Conservation (phyloP, 2,113 vertebrate species). For the Phyllopteryx taeniolatus region DNA sequence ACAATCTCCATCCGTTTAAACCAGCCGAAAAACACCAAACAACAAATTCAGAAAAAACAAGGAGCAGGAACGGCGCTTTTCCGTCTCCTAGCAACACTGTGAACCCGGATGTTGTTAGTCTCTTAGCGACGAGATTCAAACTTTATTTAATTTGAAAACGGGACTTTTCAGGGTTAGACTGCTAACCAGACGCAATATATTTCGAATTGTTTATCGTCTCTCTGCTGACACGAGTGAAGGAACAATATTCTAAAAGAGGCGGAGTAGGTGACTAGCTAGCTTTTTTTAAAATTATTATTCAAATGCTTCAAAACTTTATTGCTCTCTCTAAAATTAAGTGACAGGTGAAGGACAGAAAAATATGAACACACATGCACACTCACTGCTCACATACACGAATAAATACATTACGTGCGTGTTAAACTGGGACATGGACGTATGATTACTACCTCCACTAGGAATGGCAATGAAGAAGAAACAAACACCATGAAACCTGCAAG, state of each 20-base stretch:
- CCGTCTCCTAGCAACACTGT: not conserved
- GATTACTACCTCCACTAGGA: too few species aligned
- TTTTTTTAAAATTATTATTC: not conserved
- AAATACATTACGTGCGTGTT: not conserved
- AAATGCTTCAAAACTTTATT: not conserved
- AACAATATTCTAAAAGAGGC: not conserved
- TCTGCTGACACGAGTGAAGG: not conserved
- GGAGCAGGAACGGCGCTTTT: not conserved
- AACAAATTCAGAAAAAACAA: not conserved
- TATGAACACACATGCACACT: not conserved
- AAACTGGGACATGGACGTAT: not conserved
- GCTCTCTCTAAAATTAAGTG: not conserved
- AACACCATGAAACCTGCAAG: too few species aligned
- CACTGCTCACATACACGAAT: not conserved
- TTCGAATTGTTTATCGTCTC: not conserved
- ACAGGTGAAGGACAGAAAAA: not conserved
- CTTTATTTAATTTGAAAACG: not conserved
- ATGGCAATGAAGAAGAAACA: too few species aligned
- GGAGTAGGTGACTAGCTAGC: not conserved
- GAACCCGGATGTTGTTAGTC: not conserved
- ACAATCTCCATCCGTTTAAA: conserved; percentile 81
- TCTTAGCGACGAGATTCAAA: not conserved
- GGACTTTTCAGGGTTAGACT: too few species aligned
- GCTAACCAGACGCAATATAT: not conserved
- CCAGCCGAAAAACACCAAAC: not conserved